Percentiles rank a stretch among this genome's conserved stretches.
phyloP scores from a whole-genome alignment of 1,140 invertebrate species.

The Propsilocerus akamusi region DNA sequence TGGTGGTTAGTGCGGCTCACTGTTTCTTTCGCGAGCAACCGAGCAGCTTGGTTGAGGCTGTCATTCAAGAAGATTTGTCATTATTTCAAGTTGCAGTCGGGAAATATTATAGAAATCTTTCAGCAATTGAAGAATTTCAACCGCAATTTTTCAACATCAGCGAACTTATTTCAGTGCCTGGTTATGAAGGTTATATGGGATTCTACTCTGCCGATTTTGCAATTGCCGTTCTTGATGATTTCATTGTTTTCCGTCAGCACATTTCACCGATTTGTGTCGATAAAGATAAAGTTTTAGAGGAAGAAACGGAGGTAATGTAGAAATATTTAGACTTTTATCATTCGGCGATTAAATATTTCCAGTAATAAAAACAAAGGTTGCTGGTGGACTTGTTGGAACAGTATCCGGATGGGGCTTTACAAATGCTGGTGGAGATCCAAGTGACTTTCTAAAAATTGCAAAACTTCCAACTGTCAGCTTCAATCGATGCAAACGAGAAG shows the following conservation, averaged over 20 bases:
- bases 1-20: constrained; percentile 24
- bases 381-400: constrained; percentile 5
- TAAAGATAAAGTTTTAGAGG: not conserved
- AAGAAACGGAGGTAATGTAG: not conserved
- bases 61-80: constrained; percentile 9
- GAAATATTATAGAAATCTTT: constrained; percentile 20
- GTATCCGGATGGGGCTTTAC: constrained; percentile 24
- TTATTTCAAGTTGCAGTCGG: constrained; percentile 22
- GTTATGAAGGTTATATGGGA: not conserved
- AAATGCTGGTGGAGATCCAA: constrained; percentile 5
- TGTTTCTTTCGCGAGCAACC: constrained; percentile 25
- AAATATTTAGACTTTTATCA: constrained; percentile 4
- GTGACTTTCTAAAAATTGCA: constrained; percentile 8
- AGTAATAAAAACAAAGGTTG: not conserved
- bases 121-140: not conserved
- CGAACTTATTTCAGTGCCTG: constrained; percentile 1
- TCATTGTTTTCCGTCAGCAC: not conserved
- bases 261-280: constrained; percentile 6
- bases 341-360: too few species aligned
- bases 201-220: constrained; percentile 6
- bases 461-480: constrained; percentile 6
- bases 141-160: constrained; percentile 6
- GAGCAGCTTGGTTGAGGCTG: constrained; percentile 1
- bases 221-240: constrained; percentile 2
- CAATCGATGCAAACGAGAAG: constrained; percentile 4